Conservation (phyloP, 2,797 vertebrate species). For the Meriones psammophilus region DNA sequence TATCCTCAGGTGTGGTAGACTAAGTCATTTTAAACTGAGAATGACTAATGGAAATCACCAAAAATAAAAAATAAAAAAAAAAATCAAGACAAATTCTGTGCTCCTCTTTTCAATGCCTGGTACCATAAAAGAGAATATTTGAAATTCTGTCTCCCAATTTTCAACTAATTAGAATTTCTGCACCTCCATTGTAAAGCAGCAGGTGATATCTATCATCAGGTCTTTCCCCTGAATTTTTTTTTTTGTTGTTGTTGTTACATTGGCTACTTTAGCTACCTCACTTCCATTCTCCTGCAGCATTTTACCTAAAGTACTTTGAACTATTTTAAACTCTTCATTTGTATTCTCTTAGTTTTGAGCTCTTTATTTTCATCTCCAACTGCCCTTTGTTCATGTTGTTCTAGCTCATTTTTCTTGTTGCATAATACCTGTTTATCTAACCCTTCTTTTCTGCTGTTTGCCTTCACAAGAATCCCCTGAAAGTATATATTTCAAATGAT, state of each 20-base stretch:
- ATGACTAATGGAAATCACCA: neutral
- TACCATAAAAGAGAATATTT: neutral
- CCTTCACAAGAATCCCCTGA: neutral
- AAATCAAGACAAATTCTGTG: neutral
- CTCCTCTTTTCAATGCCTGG: neutral
- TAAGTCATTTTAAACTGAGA: neutral
- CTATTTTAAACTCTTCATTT: neutral
- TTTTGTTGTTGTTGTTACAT: no score
- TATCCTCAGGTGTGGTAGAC: neutral
- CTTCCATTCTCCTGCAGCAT: neutral
- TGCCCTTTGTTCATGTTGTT: neutral
- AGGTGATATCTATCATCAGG: neutral
- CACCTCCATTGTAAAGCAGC: neutral
- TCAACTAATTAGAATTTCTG: slow-evolving; percentile 6
- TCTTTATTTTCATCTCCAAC: neutral
- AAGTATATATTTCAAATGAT: neutral
- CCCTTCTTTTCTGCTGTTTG: neutral
- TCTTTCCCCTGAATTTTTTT: neutral
- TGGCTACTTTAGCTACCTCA: neutral
- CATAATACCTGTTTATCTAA: neutral
- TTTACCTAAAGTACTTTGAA: neutral
- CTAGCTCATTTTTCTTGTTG: neutral
- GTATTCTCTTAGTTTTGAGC: neutral
- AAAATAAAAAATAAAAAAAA: neutral
- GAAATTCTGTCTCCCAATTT: neutral